Base-by-base conservation (phyloP, 2,888 invertebrate species). In the Tinea pellionella region DNA sequence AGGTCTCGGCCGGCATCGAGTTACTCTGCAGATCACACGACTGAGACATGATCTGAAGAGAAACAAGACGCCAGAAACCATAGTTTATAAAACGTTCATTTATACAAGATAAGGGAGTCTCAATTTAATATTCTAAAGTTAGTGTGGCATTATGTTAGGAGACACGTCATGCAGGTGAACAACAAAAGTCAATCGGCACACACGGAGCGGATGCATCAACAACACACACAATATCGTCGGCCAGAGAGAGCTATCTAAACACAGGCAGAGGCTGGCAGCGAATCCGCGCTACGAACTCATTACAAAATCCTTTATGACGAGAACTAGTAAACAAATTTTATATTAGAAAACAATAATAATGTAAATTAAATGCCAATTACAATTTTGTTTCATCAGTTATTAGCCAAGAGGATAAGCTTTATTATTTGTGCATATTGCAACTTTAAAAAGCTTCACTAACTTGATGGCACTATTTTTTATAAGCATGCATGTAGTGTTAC, bases 141-240 rank as follows among this genome's bases (percentile, higher is more conserved):
- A 24, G 24, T 24, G 24, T 24, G 2, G 24, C 24, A 6, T 37
- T 6, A 13, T n/a, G 55, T 55, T 55, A 24, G 13, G 2, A 47
- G 55, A 8, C 47, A 47, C 15, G 55, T 55, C 55, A 55, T 29
- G 24, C 55, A 55, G 55, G 18, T 19, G 55, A 47, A 18, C 70
- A 73, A 53, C 83, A 72, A 69, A 69, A 73, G 79, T 78, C 77
- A 76, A 78, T 75, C 78, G 71, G 67, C 71, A 73, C 72, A 70
- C 65, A 69, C 64, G 73, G 75, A 73, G 75, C 76, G 69, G 72
- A 72, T 69, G 78, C 76, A 74, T 73, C 79, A 70, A 80, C 80
- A 61, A 30, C 83, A 81, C 82, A 81, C 82, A 86, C 87, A 81
- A 80, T 66, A 84, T 80, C 84, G 77, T 80, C 85, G 86, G 82